Evolutionary conservation across 2,888 invertebrate species (phyloP).

Genomic region (Conomelus anceps): DNA sequence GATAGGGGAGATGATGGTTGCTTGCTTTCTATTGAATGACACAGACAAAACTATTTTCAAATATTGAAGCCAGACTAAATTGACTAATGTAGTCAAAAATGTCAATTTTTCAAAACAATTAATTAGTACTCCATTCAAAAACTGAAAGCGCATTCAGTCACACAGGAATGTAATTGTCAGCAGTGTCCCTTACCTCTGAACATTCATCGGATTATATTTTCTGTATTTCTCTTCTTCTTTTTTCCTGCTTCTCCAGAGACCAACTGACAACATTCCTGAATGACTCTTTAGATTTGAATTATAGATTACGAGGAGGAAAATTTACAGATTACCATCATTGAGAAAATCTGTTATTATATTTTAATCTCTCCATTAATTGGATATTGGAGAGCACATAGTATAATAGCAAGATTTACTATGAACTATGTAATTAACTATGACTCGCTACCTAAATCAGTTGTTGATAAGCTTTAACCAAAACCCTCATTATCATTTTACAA

Average conservation of each 20-base stretch:
- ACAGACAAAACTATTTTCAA: not conserved
- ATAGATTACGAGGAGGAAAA: not conserved
- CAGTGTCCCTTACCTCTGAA: constrained; percentile 14
- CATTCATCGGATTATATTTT: not conserved
- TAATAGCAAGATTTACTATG: no score
- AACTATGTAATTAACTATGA: no score
- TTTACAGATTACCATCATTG: not conserved
- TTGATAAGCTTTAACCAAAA: not conserved
- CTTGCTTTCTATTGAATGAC: not conserved
- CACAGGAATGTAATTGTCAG: constrained; percentile 16
- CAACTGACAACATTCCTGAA: constrained; percentile 17
- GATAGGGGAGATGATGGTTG: not conserved
- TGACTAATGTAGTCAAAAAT: not conserved
- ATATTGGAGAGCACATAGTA: no score
- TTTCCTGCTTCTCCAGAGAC: constrained; percentile 3
- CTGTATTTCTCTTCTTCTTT: not conserved
- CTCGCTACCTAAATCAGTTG: constrained; percentile 2
- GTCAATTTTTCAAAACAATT: not conserved
- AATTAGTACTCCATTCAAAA: not conserved
- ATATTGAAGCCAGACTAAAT: not conserved
- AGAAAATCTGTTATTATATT: no score
- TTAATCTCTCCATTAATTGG: no score
- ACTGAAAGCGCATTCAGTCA: constrained; percentile 1
- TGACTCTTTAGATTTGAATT: not conserved
- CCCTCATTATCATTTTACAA: no score